Evolutionary conservation across 2,888 invertebrate genomes (phyloP).

Genomic region (Polia nebulosa): DNA sequence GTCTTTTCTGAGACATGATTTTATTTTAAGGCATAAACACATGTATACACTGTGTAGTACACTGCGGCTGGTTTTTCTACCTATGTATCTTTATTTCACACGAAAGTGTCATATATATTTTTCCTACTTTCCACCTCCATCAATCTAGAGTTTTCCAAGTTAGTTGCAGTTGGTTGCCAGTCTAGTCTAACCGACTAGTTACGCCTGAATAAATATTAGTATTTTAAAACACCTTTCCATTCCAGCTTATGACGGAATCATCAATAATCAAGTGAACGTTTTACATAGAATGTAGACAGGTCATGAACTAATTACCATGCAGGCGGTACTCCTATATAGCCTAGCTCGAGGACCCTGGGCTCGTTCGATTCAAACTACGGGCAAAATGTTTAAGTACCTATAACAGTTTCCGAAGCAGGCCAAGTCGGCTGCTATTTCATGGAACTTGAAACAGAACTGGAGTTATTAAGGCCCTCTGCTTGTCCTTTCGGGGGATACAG

Average conservation of each 20-base stretch:
- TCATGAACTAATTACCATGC: background rate
- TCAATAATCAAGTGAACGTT: constrained; percentile 29
- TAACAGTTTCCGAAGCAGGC: background rate
- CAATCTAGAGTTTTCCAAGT: constrained; percentile 20
- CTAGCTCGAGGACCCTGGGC: background rate
- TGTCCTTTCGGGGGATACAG: too few species aligned
- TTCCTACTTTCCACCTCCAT: constrained; percentile 23
- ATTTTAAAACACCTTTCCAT: constrained; percentile 23
- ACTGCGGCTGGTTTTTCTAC: constrained; percentile 4
- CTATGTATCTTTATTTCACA: constrained; percentile 9
- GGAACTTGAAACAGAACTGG: too few species aligned
- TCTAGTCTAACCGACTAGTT: constrained; percentile 7
- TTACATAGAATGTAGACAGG: constrained; percentile 16
- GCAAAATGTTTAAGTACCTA: too few species aligned
- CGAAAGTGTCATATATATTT: too few species aligned
- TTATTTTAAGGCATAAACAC: constrained; percentile 24
- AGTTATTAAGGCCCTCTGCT: too few species aligned
- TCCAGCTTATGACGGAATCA: background rate
- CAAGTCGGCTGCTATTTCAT: too few species aligned
- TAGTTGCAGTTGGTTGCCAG: background rate
- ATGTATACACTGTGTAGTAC: background rate
- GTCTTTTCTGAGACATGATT: constrained; percentile 22
- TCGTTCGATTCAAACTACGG: too few species aligned
- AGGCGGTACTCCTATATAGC: background rate
- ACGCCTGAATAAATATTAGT: constrained; percentile 15